A percentile compares a stretch with the other conserved stretches of the same genome.
Conservation (phyloP, 2,888 invertebrate genomes). For the Gnatocerus cornutus region DNA sequence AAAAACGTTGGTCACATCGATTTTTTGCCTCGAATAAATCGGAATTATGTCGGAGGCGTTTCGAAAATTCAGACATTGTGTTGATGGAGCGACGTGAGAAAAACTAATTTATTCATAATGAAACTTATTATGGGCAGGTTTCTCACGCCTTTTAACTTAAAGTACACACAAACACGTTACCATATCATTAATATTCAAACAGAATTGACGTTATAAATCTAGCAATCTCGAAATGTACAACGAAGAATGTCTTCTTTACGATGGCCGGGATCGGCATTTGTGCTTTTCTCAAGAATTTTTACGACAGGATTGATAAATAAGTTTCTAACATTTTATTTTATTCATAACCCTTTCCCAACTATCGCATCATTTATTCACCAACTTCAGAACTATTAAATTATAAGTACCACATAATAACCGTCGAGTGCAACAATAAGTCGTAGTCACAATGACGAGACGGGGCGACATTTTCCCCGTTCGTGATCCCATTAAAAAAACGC, state of each 20-base stretch:
- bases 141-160: conserved; percentile 42
- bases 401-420: neutral
- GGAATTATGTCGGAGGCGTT: conserved; percentile 11
- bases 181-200: conserved; percentile 44
- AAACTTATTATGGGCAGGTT: conserved; percentile 39
- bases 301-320: neutral
- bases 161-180: conserved; percentile 39
- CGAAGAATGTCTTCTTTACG: conserved; percentile 25
- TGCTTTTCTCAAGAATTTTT: conserved; percentile 15
- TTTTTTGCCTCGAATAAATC: conserved; percentile 38
- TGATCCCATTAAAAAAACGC: conserved; percentile 13
- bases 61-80: conserved; percentile 8
- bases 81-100: conserved; percentile 10
- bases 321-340: neutral
- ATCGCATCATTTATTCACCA: too few relatives aligned
- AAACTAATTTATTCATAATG: conserved; percentile 41
- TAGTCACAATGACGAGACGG: neutral
- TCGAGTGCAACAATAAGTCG: neutral
- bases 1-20: conserved; percentile 18
- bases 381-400: neutral
- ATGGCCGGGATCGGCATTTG: conserved; percentile 3
- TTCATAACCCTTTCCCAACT: too few relatives aligned
- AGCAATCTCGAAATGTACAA: conserved; percentile 25
- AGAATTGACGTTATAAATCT: conserved; percentile 42
- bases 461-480: conserved; percentile 24